Evolutionary conservation across 2,113 vertebrate genomes (phyloP), one percentile per base, ranked within the genome.

Genomic region (Lipophrys pholis): DNA sequence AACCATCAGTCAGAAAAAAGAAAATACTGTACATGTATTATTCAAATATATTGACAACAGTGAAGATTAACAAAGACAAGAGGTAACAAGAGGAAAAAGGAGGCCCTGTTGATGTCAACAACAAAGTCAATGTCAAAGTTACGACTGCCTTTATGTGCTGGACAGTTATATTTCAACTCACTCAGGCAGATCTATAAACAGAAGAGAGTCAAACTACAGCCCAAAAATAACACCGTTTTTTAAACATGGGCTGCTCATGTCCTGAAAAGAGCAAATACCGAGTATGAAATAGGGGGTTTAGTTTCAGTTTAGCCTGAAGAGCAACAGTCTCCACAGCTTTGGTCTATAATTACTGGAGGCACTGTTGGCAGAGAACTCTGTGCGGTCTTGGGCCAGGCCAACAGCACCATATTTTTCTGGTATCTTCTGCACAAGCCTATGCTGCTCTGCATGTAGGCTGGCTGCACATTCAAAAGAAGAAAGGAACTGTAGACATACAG

Each of bases 341-440:
- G 73, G 53, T 78, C 92, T 92, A 75, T 92, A 90, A 93, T 92
- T 92, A 92, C 78, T 81, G 78, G 73, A 90, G 87, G 82, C 90
- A 83, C 69, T 82, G 85, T 70, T 91, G 92, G 89, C 86, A 88
- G 84, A 55, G 50, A 46, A 41, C 73, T 52, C 11, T 17, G 71
- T 87, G 91, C 73, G 85, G 87, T 88, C 74, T 83, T 60, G 49
- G 69, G 86, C 80, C 88, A 90, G 78, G 88, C 82, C 80, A 49
- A 40, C 56, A 70, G 89, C 88, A 91, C 91, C 88, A 67, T 85
- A 79, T 71, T 70, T 87, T 75, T 81, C 62, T 73, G 73, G 68
- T 76, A 84, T 77, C 78, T 63, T 70, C 82, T 73, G 79, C 82
- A 82, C 80, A 74, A 80, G 82, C 56, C 36, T 57, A 21, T 68